Evolutionary conservation across 1,140 invertebrate genomes (phyloP).

Genomic region (Drosophila setifemur): DNA sequence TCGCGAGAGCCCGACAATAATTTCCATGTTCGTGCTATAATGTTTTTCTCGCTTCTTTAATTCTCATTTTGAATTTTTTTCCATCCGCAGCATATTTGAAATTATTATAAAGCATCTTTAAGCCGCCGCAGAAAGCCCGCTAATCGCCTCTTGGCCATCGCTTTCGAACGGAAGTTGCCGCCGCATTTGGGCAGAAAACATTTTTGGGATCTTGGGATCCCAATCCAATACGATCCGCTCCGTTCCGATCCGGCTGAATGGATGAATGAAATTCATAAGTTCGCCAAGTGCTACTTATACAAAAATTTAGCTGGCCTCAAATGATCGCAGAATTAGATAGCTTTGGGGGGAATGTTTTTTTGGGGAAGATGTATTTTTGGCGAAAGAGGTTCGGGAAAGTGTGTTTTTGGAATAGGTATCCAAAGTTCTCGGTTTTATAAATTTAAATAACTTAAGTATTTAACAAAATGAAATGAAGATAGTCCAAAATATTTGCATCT

Average conservation of each 20-base stretch:
- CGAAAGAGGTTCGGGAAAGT: neutral
- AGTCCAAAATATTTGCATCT: no score
- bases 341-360: constrained; percentile 1
- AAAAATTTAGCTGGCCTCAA: constrained; percentile 5
- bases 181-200: constrained; percentile 33
- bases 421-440: no score
- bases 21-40: constrained; percentile 70
- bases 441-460: no score
- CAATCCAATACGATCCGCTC: neutral
- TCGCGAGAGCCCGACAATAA: constrained; percentile 66
- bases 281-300: constrained; percentile 43
- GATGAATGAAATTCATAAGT: constrained; percentile 48
- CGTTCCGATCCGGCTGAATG: neutral
- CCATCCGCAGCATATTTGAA: constrained; percentile 57
- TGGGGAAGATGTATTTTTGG: neutral
- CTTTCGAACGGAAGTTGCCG: constrained; percentile 65
- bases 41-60: constrained; percentile 39
- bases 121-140: neutral
- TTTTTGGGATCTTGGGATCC: constrained; percentile 47
- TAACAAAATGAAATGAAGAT: no score
- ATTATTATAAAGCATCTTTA: constrained; percentile 64
- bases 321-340: constrained; percentile 16
- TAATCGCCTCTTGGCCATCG: constrained; percentile 59
- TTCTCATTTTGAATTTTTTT: constrained; percentile 32
- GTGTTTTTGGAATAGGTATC: no score